Base-by-base conservation (phyloP, 2,113 vertebrate genomes). In the Thryonomys swinderianus region DNA sequence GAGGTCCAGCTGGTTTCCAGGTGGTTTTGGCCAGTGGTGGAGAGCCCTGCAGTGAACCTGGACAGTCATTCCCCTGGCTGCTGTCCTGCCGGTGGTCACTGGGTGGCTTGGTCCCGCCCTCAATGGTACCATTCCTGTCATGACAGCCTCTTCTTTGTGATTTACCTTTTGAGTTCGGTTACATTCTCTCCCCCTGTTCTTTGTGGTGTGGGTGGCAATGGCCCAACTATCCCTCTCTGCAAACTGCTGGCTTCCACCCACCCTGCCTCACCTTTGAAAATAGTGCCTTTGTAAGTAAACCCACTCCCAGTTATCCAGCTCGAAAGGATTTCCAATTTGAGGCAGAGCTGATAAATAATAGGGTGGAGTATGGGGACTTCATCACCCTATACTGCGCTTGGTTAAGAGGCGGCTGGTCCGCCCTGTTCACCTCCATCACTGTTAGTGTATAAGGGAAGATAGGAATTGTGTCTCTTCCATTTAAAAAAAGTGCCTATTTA, bases 91-190 rank as follows among this genome's bases (percentile, higher is more conserved):
- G n/a, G 27, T 8, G 67, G 27, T 3, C 84, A 27, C 30, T 0
- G 30, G 9, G 3, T 1, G 32, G 17, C 57, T 48, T 34, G 17
- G 51, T 59, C 45, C 71, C 34, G 16, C 30, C 51, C 23, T 40
- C 18, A 2, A 57, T 23, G 11, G 40, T 9, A 4, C 20, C 10
- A 18, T 14, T 73, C 23, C n/a, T 87, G 27, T 34, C 1, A 7
- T 2, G 73, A 40, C 5, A 51, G 21, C 42, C 25, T 71, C 51
- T 45, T 42, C 37, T 48, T n/a, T 0, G 0, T 7, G 45, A 13
- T 18, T 20, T 34, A 21, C 42, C 37, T 17, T 21, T 40, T 9
- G 1, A 9, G 0, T 7, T 1, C 4, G 4, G 69, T 23, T 12
- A 2, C 25, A 0, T 1, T 10, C 53, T 14, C 76, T 80, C 34